Evolutionary conservation across 2,113 vertebrate genomes (phyloP).

Genomic region (Capra hircus): DNA sequence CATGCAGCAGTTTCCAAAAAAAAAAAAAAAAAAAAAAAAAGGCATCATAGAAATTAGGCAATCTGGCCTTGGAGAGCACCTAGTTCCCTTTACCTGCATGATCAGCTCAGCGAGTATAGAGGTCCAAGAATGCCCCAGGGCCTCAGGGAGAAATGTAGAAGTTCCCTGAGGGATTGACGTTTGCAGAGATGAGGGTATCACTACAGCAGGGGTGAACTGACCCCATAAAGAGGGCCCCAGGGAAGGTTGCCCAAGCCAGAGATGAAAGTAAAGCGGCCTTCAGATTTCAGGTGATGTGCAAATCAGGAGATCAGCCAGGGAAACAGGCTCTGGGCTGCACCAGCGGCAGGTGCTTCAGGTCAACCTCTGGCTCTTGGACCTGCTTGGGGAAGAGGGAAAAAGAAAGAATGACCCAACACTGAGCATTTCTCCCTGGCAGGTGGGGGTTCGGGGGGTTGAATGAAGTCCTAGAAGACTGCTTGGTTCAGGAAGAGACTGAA

Average conservation of each 20-base stretch:
- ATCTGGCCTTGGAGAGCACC: not conserved
- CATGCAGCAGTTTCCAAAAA: not conserved
- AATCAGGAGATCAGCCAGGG: not conserved
- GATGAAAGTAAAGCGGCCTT: not conserved
- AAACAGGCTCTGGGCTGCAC: not conserved
- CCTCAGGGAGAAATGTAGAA: not conserved
- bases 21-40: not conserved
- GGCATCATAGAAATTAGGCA: not conserved
- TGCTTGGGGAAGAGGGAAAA: not conserved
- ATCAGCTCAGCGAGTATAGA: not conserved
- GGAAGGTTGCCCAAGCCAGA: not conserved
- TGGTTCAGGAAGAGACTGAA: not conserved
- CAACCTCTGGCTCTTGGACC: not conserved
- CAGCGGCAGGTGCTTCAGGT: not conserved
- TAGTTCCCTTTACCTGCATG: not conserved
- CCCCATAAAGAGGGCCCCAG: not conserved
- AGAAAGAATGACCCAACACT: not conserved
- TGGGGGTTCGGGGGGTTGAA: not conserved
- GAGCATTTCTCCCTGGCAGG: not conserved
- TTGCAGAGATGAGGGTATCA: not conserved
- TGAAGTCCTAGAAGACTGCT: not conserved
- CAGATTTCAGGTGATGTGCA: not conserved
- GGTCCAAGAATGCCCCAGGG: not conserved
- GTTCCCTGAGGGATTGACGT: not conserved
- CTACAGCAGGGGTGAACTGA: not conserved